Percentiles rank a stretch among this genome's conserved stretches.
These are phyloP conservation scores for Eremophila alpestris DNA, from an alignment of 2,797 vertebrate genomes.

Conservation along the genomic window DNA sequence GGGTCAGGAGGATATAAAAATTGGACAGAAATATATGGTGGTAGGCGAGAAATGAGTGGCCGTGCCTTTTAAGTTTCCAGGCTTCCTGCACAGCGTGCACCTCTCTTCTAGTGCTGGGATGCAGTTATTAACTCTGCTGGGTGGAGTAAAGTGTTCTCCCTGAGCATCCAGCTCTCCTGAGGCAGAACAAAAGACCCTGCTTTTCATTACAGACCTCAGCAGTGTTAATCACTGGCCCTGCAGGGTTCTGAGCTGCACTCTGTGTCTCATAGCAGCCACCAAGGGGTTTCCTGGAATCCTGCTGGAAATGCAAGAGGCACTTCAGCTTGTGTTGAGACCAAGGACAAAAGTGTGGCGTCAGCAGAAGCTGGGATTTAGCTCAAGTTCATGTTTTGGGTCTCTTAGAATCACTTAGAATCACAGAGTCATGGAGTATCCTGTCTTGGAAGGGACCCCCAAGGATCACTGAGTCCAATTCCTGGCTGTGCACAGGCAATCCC, in stretches of 20 bases:
- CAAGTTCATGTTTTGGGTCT: neutral
- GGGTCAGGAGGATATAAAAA: neutral
- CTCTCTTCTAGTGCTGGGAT: neutral
- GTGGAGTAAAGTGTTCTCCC: neutral
- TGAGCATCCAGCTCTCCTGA: neutral
- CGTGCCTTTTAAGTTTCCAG: neutral
- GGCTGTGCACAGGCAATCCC: neutral
- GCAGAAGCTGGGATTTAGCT: neutral
- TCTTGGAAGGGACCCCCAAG: neutral
- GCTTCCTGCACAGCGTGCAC: neutral
- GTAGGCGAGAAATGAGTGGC: neutral
- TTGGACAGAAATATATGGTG: neutral
- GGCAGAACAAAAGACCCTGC: neutral
- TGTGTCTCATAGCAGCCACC: rapidly evolving
- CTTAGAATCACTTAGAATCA: neutral
- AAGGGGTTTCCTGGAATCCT: neutral
- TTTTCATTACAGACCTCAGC: neutral
- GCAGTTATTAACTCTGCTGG: neutral
- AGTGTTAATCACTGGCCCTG: neutral
- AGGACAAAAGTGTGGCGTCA: neutral
- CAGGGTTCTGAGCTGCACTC: neutral
- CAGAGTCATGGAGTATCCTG: neutral
- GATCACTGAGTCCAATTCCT: neutral
- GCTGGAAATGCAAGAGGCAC: neutral
- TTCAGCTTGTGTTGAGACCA: neutral